Evolutionary conservation across 2,888 invertebrate species (phyloP).

Genomic region (Phyto melanocephala): DNA sequence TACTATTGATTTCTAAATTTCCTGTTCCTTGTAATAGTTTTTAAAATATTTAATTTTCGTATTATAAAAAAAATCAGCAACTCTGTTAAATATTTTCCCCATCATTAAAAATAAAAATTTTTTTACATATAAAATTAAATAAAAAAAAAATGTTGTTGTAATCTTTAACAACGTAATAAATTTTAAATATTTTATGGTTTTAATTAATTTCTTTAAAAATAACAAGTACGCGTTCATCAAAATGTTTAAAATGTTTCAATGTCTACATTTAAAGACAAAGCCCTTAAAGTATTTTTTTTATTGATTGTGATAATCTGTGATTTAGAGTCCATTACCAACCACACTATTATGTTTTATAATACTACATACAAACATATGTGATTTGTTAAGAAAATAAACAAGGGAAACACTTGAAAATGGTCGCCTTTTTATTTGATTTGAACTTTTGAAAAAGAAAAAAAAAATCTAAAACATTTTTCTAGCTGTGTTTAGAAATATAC

Average conservation of each 20-base stretch:
- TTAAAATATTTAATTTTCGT: too few relatives aligned
- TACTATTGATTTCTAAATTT: too few relatives aligned
- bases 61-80: too few relatives aligned
- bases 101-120: not conserved
- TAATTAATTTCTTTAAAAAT: constrained; percentile 20
- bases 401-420: not conserved
- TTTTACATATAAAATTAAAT: not conserved
- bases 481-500: not conserved
- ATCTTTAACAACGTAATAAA: constrained; percentile 19
- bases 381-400: not conserved
- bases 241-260: not conserved
- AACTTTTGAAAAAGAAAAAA: not conserved
- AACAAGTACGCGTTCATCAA: not conserved
- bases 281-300: constrained; percentile 3
- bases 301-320: constrained; percentile 19
- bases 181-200: not conserved
- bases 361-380: not conserved
- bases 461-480: not conserved
- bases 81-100: not conserved
- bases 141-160: constrained; percentile 6
- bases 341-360: not conserved
- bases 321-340: not conserved
- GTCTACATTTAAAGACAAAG: not conserved
- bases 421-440: constrained; percentile 1
- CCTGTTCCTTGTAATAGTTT: too few relatives aligned